Evolutionary conservation across 2,113 vertebrate species (phyloP).

Genomic region (Triplophysa tibetana): DNA sequence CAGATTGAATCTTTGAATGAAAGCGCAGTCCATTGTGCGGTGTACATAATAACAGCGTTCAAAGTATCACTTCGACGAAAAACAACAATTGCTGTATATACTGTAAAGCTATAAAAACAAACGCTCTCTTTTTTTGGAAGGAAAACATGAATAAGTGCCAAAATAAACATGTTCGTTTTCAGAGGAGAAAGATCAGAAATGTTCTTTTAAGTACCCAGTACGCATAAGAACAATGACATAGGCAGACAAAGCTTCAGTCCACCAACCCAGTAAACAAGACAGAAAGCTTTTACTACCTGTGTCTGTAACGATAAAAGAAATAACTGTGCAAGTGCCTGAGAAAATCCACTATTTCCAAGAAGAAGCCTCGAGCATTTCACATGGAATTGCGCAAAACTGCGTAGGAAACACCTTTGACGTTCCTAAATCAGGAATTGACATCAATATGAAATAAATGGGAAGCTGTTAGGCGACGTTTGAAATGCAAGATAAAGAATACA

Average conservation of each 20-base stretch:
- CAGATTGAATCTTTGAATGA: neutral
- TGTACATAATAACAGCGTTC: too few species aligned
- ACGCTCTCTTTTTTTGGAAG: neutral
- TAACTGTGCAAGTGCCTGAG: neutral
- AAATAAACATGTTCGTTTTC: neutral
- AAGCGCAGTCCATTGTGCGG: neutral
- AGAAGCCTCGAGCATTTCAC: neutral
- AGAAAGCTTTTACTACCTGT: neutral
- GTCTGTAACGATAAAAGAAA: neutral
- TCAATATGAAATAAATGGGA: neutral
- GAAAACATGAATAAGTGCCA: neutral
- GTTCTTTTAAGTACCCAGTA: neutral
- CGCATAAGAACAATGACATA: neutral
- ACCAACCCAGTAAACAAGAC: neutral
- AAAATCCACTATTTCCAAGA: neutral
- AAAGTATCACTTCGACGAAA: neutral
- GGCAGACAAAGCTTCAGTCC: neutral
- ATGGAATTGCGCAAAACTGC: neutral
- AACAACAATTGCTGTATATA: neutral
- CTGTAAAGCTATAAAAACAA: neutral
- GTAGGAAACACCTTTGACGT: neutral
- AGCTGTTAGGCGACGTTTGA: neutral
- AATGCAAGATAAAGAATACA: too few species aligned
- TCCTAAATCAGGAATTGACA: neutral
- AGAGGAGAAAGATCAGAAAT: neutral